Evolutionary conservation across 2,888 invertebrate genomes (phyloP).

Genomic region (Chrysotoxum bicinctum): DNA sequence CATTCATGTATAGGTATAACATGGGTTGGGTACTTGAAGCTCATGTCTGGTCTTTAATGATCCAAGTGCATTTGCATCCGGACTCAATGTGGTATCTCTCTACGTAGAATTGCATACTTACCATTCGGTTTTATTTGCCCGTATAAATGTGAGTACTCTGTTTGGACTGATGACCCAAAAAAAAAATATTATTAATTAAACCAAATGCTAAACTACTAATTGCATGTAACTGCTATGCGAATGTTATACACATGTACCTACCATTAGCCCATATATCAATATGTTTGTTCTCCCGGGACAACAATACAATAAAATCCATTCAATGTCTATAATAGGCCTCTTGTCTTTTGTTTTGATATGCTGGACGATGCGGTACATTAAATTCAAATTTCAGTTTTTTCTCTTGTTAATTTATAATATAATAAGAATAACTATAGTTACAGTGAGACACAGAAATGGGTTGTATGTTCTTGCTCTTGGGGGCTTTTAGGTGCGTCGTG

Average conservation of each 20-base stretch:
- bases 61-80: slow-evolving; percentile 27
- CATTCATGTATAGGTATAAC: not conserved
- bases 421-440: not conserved
- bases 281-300: not conserved
- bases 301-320: slow-evolving; percentile 55
- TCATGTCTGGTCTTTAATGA: slow-evolving; percentile 17
- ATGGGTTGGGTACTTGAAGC: not conserved
- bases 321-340: slow-evolving; percentile 13
- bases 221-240: slow-evolving; percentile 47
- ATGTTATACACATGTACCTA: not conserved
- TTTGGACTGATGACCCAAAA: slow-evolving; percentile 66
- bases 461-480: not conserved
- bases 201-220: slow-evolving; percentile 63
- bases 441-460: not conserved
- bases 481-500: not conserved
- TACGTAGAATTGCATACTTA: not conserved
- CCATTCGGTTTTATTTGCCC: not conserved
- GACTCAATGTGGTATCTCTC: not conserved
- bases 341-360: slow-evolving; percentile 14
- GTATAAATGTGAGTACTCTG: not conserved
- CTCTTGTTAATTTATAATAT: not conserved
- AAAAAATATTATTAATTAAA: slow-evolving; percentile 57
- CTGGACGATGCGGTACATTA: slow-evolving; percentile 58
- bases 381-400: slow-evolving; percentile 52
- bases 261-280: not conserved